Conservation (phyloP, 1,140 invertebrate species). For the Caenorhabditis brenneri region DNA sequence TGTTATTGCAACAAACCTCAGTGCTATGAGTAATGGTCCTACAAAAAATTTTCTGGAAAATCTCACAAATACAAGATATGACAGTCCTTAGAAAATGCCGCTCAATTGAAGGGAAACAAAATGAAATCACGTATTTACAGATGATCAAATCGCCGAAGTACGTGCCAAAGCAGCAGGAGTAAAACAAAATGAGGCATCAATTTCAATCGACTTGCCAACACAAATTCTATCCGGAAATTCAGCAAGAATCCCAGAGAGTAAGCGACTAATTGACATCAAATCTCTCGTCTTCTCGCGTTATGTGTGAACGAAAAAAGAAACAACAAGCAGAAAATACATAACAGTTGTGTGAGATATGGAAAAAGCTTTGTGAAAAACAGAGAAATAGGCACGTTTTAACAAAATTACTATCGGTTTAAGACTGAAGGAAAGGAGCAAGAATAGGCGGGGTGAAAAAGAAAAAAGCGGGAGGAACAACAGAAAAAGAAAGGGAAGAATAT, state of each 20-base stretch:
- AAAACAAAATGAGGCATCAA: conserved; percentile 15
- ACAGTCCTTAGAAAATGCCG: too few relatives aligned
- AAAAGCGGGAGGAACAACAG: neutral
- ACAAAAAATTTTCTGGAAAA: too few relatives aligned
- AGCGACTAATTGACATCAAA: neutral
- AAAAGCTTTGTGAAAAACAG: neutral
- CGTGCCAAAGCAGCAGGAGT: conserved; percentile 25
- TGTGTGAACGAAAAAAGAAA: neutral
- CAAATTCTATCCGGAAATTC: neutral
- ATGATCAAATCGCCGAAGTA: conserved; percentile 30
- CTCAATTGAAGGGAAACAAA: neutral
- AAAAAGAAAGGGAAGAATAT: neutral
- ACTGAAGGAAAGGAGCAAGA: neutral
- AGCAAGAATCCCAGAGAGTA: conserved; percentile 27
- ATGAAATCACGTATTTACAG: neutral
- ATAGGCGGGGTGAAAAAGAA: neutral
- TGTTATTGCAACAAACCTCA: too few relatives aligned
- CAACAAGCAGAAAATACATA: neutral
- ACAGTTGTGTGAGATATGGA: neutral
- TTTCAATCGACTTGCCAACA: conserved; percentile 34
- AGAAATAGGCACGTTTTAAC: conserved; percentile 26
- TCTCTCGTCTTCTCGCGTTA: neutral
- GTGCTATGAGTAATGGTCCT: too few relatives aligned
- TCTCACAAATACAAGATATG: too few relatives aligned
- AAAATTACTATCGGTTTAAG: conserved; percentile 37